Percentiles rank a stretch among this genome's conserved stretches.
These are phyloP conservation scores for Tamias sibiricus DNA, from an alignment of 2,113 vertebrate species.

Conservation along the genomic window DNA sequence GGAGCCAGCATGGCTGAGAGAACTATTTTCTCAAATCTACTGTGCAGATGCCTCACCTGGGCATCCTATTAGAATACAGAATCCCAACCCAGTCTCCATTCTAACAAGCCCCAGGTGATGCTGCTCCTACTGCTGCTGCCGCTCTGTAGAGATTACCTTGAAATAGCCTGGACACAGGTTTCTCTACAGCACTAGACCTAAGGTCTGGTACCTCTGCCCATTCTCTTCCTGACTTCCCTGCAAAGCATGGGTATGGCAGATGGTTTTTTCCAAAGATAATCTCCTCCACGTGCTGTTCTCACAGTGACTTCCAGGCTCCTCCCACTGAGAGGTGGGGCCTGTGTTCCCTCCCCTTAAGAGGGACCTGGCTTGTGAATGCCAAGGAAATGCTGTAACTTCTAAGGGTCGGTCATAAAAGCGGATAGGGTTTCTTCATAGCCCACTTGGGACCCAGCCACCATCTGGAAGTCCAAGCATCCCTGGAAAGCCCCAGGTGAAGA, in stretches of 20 bases:
- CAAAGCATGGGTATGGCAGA: background rate
- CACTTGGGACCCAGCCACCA: background rate
- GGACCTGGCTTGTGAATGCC: background rate
- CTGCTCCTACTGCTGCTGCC: background rate
- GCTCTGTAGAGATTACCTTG: background rate
- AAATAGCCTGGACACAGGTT: background rate
- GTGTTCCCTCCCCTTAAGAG: background rate
- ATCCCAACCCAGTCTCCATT: background rate
- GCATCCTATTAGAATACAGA: background rate
- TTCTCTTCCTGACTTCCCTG: background rate
- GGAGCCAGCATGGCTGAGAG: accelerated
- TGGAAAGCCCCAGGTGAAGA: background rate
- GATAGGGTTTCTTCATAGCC: background rate
- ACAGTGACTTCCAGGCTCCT: background rate
- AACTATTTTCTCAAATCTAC: background rate
- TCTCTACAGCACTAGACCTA: background rate
- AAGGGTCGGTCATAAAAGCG: background rate
- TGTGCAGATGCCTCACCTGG: background rate
- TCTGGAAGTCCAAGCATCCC: background rate
- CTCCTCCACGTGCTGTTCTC: background rate
- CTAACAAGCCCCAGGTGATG: background rate
- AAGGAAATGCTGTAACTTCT: background rate
- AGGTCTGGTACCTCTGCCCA: background rate
- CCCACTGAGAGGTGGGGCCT: background rate
- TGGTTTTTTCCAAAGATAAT: background rate